Evolutionary conservation across 2,888 invertebrate species (phyloP), one percentile per base, ranked within the genome.

Genomic region (Gandaritis pyraliata): DNA sequence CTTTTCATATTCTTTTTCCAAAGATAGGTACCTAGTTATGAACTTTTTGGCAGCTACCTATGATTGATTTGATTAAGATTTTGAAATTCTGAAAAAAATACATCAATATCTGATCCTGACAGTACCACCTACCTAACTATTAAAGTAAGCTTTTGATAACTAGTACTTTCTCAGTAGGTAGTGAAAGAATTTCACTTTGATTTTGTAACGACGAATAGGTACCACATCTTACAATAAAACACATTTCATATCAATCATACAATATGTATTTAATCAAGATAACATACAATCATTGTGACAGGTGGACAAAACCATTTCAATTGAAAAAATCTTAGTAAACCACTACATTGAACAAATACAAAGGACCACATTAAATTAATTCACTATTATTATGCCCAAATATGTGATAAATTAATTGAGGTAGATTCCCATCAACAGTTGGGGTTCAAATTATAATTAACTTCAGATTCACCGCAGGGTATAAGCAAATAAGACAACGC

Each of bases 251-350:
- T 90, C 91, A 92, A 90, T 92, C 92, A 90, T 92, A 92, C 92
- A 91, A 90, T 91, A 90, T 90, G 88, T 90, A 91, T 92, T 91
- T 89, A 91, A 68, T 71, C 71, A 71, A 83, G 90, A 88, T 90
- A 90, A 91, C 90, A 91, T 91, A 92, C 90, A 91, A 87, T 90
- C 90, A 85, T 91, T 90, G 91, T 91, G 92, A 91, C 89, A 86
- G 86, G 87, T 90, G 88, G 88, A 89, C 88, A 90, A 63, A 91
- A 90, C 86, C 85, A 83, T 88, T 82, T 74, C 79, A 81, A 79
- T 81, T 79, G 76, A 85, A 79, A 46, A 82, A 85, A 76, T 79
- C 83, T 84, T 87, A 86, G 77, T 75, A 88, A 85, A 66, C 80
- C 86, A 85, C 87, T 90, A 89, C 63, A 67, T 81, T 84, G 87